Evolutionary conservation across 2,888 invertebrate species (phyloP).

Genomic region (Heliconius cydno): DNA sequence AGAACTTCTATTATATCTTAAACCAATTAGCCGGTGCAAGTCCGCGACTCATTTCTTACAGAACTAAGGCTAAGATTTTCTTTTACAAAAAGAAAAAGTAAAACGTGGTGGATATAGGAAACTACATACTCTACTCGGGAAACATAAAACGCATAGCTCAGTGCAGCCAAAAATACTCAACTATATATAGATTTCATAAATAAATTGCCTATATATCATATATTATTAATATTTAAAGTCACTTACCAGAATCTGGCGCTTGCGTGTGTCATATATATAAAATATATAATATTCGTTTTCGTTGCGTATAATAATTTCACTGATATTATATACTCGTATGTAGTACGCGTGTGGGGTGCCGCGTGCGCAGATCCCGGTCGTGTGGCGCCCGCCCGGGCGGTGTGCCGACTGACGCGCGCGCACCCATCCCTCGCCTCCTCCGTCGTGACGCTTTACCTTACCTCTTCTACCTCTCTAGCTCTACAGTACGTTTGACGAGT

Average conservation of each 20-base stretch:
- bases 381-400: slow-evolving; percentile 84
- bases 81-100: not conserved
- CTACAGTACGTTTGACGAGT: not conserved
- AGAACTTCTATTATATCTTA: slow-evolving; percentile 72
- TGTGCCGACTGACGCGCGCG: slow-evolving; percentile 75
- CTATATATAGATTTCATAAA: slow-evolving; percentile 64
- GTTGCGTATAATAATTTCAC: slow-evolving; percentile 73
- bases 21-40: slow-evolving; percentile 65
- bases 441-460: not conserved
- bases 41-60: slow-evolving; percentile 50
- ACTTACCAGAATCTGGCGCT: slow-evolving; percentile 82
- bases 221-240: slow-evolving; percentile 17
- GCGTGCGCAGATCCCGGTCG: slow-evolving; percentile 82
- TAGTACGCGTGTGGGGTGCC: slow-evolving; percentile 71
- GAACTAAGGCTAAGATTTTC: not conserved
- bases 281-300: slow-evolving; percentile 59
- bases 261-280: slow-evolving; percentile 56
- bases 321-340: slow-evolving; percentile 64
- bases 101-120: slow-evolving; percentile 15
- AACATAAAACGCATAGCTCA: slow-evolving; percentile 64
- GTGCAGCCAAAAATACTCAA: slow-evolving; percentile 73
- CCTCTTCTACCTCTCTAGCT: slow-evolving; percentile 9
- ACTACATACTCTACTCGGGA: slow-evolving; percentile 50
- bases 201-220: slow-evolving; percentile 34
- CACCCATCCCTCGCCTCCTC: slow-evolving; percentile 46